A percentile compares a stretch with the other conserved stretches of the same genome.
These are phyloP conservation scores for Oceanodroma tethys DNA, from an alignment of 2,113 vertebrate genomes.

Conservation along the genomic window DNA sequence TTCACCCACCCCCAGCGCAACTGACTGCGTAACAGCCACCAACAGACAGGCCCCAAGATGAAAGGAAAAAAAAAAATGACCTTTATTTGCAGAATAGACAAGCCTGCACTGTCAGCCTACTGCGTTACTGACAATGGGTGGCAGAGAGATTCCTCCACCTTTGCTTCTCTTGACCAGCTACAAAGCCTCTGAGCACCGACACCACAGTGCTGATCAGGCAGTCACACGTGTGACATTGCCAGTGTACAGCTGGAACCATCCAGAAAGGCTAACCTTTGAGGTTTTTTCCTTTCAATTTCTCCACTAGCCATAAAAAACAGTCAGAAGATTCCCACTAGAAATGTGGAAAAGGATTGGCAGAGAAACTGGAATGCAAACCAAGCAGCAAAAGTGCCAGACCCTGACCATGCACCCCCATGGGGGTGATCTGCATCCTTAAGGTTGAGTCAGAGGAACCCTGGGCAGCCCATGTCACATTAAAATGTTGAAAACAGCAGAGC, in stretches of 20 bases:
- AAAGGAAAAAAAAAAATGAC: not conserved
- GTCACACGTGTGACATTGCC: not conserved
- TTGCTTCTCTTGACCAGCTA: not conserved
- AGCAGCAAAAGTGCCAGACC: not conserved
- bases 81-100: not conserved
- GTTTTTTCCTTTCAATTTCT: not conserved
- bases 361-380: not conserved
- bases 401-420: not conserved
- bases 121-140: not conserved
- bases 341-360: not conserved
- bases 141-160: not conserved
- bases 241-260: not conserved
- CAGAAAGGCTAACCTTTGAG: not conserved
- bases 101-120: not conserved
- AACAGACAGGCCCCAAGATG: not conserved
- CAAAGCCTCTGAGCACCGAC: not conserved
- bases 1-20: not conserved
- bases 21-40: not conserved
- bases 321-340: not conserved
- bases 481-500: conserved; percentile 63
- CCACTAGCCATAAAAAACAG: not conserved
- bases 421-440: not conserved
- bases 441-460: not conserved
- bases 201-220: not conserved
- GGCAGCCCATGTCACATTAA: conserved; percentile 59